Conservation (phyloP, 2,113 vertebrate genomes). For the Enhydra lutris region DNA sequence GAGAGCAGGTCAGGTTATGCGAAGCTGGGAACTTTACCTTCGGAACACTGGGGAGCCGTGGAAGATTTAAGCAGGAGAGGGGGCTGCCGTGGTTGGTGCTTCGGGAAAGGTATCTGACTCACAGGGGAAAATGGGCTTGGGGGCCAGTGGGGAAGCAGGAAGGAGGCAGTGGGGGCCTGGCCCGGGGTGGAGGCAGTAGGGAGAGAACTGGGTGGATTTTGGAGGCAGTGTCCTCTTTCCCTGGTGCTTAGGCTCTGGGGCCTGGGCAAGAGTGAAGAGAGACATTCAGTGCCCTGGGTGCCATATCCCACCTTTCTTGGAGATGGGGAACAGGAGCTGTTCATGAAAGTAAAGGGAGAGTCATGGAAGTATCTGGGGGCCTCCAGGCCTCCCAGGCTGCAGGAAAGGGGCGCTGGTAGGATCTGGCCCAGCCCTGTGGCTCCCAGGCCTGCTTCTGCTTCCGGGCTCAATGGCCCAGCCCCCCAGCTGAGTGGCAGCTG, state of each 20-base stretch:
- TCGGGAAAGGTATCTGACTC: not conserved
- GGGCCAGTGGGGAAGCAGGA: not conserved
- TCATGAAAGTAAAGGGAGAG: too few species aligned
- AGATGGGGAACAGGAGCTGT: not conserved
- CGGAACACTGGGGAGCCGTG: not conserved
- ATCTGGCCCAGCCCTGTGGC: not conserved
- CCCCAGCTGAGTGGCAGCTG: conserved; percentile 10
- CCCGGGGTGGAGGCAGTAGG: fast-evolving
- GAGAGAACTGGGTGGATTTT: not conserved
- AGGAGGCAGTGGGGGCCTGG: not conserved
- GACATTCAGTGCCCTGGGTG: not conserved
- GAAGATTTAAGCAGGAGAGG: not conserved
- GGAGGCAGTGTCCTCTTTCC: not conserved
- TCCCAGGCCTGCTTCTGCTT: not conserved
- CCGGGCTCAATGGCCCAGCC: not conserved
- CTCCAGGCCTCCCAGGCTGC: not conserved
- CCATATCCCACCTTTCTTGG: not conserved
- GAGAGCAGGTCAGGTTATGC: not conserved
- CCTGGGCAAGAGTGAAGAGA: not conserved
- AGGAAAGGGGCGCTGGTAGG: not conserved
- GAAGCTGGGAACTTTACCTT: not conserved
- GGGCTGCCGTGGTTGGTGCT: not conserved
- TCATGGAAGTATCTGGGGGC: not conserved
- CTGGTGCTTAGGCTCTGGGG: not conserved
- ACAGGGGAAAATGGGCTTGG: not conserved